Evolutionary conservation across 1,140 invertebrate genomes (phyloP), one percentile per base, ranked within the genome.

Genomic region (Diorhabda carinulata): DNA sequence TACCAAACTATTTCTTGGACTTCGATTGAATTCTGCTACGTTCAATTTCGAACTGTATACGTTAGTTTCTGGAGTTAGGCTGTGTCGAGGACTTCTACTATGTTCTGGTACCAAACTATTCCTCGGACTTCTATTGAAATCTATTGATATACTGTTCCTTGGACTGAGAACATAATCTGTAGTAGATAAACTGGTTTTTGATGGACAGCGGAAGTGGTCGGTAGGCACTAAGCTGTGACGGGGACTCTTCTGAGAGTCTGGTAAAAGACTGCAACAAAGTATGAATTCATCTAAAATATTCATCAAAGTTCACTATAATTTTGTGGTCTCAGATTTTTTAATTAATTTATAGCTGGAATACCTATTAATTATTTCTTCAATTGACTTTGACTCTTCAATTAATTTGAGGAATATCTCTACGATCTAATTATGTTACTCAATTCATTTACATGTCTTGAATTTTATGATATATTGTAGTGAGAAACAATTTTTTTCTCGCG

Each of bases 201-300:
- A 80, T 0, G 87, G 86, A 73, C 85, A 88, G 67, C 86, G 82
- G 42, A 44, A 56, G 52, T 76, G 70, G 43, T 80, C 73, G 40
- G 87, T 87, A 3, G 87, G 87, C 9, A 84, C 82, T 66, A 90
- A 79, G 72, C 86, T 89, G 70, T 88, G 86, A 72, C 88, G 82
- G 2, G 86, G 85, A 72, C 86, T 88, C 69, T 86, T 81, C 60
- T 81, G 81, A 4, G 82, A 76, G 6, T 83, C 83, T 4, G 86
- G 86, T 3, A 83, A 77, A 25, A 83, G 67, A 2, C 80, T 82
- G 67, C 7, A 64, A 64, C 43, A 62, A 62, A 62, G 5, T 56
- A 25, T 25, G 1, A 25, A 25, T 25, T 25, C 25, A 25, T 25
- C 25, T 25, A 25, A 25, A 25, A 25, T 25, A 25, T 25, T 25